Conservation (phyloP, 2,888 invertebrate genomes). For the Erebia ligea region DNA sequence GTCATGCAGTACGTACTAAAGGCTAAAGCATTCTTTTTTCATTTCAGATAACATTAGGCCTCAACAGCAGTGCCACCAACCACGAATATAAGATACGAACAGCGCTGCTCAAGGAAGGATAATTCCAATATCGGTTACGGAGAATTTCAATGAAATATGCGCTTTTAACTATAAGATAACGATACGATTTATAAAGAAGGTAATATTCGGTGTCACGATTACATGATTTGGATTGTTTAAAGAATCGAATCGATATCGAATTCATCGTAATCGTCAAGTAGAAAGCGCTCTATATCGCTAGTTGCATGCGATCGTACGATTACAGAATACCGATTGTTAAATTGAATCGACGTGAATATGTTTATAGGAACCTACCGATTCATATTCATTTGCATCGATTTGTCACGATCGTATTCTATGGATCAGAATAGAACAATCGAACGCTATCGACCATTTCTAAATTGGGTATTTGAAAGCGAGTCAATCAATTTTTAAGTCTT, state of each 20-base stretch:
- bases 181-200: constrained; percentile 7
- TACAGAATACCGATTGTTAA: constrained; percentile 48
- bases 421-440: constrained; percentile 24
- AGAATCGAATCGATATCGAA: constrained; percentile 13
- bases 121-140: not conserved
- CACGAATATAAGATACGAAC: constrained; percentile 32
- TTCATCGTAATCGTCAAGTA: constrained; percentile 15
- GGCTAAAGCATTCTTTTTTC: constrained; percentile 29
- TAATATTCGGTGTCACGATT: not conserved
- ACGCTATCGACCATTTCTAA: constrained; percentile 20
- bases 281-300: constrained; percentile 18
- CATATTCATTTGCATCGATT: constrained; percentile 48
- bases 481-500: not conserved
- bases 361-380: constrained; percentile 35
- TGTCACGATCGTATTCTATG: constrained; percentile 49
- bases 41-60: constrained; percentile 78
- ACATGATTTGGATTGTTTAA: not conserved
- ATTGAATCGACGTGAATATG: constrained; percentile 52
- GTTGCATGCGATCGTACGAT: constrained; percentile 34
- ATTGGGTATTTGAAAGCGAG: constrained; percentile 3
- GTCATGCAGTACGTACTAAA: not conserved
- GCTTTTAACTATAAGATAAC: constrained; percentile 12
- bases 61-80: constrained; percentile 46
- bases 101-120: constrained; percentile 35
- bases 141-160: constrained; percentile 10